A percentile compares a stretch with the other conserved stretches of the same genome.
Evolutionary conservation across 2,113 vertebrate genomes (phyloP).

Genomic region (Eurypyga helias): DNA sequence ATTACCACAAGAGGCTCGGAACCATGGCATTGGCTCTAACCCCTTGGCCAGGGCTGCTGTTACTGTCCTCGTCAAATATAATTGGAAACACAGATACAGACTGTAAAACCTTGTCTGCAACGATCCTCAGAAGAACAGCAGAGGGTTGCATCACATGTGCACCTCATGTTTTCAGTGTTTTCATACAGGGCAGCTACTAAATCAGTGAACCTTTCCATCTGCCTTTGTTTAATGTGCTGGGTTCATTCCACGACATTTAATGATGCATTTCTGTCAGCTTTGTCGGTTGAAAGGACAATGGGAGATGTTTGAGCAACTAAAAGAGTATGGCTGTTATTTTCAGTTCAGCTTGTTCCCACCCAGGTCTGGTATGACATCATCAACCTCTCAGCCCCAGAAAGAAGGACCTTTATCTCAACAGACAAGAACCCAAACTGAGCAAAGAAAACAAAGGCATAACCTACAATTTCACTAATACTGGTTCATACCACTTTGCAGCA

Average conservation of each 20-base stretch:
- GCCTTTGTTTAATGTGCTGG: not conserved
- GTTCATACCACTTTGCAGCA: not conserved
- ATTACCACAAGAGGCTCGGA: not conserved
- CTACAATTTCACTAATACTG: not conserved
- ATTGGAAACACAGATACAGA: not conserved
- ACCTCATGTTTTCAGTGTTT: not conserved
- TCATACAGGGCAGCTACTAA: not conserved
- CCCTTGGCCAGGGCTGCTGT: rapidly evolving
- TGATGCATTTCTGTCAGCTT: not conserved
- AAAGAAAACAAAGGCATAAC: not conserved
- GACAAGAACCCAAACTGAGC: not conserved
- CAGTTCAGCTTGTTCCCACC: not conserved
- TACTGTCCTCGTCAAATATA: not conserved
- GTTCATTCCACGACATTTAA: too few species aligned
- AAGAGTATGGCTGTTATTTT: not conserved
- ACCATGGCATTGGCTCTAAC: rapidly evolving
- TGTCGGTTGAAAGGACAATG: not conserved
- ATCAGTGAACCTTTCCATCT: not conserved
- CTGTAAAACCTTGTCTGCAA: not conserved
- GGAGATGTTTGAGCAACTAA: not conserved
- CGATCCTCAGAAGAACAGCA: not conserved
- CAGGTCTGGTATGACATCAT: not conserved
- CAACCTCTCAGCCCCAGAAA: not conserved
- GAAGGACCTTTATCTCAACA: not conserved
- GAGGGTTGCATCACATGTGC: rapidly evolving